These are phyloP conservation scores for Euura saliciscinereae DNA, from an alignment of 1,140 invertebrate genomes.

Conservation along the genomic window DNA sequence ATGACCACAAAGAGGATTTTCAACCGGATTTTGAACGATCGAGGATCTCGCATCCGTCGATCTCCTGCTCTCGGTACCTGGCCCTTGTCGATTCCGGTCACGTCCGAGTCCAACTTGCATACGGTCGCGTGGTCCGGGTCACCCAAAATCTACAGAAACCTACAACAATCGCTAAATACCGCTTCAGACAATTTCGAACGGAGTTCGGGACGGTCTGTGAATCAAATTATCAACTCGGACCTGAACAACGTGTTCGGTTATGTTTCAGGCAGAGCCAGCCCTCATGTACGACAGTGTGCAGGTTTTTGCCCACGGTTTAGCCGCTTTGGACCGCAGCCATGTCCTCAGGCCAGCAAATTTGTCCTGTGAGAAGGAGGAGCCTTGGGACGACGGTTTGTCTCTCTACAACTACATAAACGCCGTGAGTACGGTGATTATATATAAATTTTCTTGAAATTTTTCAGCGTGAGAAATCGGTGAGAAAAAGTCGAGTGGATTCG, in stretches of 20 bases:
- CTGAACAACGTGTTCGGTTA: slow-evolving; percentile 20
- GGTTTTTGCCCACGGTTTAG: slow-evolving; percentile 81
- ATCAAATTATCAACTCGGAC: no score
- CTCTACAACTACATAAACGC: slow-evolving; percentile 91
- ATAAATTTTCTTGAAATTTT: no score
- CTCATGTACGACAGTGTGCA: slow-evolving; percentile 91
- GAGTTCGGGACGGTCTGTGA: no score
- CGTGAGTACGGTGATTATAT: slow-evolving; percentile 60
- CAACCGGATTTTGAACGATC: background rate
- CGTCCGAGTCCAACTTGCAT: background rate
- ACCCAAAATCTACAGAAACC: no score
- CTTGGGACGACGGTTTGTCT: slow-evolving; percentile 85
- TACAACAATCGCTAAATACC: no score
- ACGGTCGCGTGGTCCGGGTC: background rate
- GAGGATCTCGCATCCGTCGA: background rate
- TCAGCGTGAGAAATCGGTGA: no score
- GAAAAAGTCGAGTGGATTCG: no score
- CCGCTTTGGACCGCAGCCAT: slow-evolving; percentile 72
- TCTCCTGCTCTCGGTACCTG: background rate
- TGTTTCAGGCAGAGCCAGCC: slow-evolving; percentile 85
- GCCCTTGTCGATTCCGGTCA: background rate
- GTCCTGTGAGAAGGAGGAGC: slow-evolving; percentile 81
- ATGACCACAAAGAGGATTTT: background rate
- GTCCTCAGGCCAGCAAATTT: slow-evolving; percentile 75
- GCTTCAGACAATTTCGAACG: no score